Percentiles rank a stretch among this genome's conserved stretches.
phyloP scores from a whole-genome alignment of 2,797 vertebrate species.

The Trachops cirrhosus region DNA sequence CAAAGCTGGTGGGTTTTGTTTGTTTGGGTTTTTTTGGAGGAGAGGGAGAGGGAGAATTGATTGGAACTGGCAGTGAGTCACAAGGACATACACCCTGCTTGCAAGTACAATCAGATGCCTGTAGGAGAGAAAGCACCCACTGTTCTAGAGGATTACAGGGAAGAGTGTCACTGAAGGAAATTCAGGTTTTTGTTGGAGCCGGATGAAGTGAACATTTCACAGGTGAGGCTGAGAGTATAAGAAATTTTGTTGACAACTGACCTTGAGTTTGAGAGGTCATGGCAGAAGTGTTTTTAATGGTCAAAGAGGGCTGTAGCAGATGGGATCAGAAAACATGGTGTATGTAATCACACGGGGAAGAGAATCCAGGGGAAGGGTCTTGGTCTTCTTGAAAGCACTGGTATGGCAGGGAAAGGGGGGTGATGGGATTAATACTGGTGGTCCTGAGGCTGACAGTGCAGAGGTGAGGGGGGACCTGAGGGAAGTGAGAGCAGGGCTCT shows the following conservation, averaged over 20 bases:
- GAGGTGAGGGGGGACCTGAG: not conserved
- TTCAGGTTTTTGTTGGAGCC: not conserved
- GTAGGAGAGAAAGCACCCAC: not conserved
- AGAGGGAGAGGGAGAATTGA: not conserved
- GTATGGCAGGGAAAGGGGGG: not conserved
- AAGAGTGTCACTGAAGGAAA: not conserved
- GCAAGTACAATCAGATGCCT: not conserved
- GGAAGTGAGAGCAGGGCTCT: not conserved
- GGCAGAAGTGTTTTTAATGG: not conserved
- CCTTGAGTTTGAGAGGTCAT: not conserved
- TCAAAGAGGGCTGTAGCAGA: not conserved
- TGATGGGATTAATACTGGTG: not conserved
- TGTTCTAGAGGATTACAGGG: not conserved
- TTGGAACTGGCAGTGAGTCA: not conserved
- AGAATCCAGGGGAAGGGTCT: not conserved
- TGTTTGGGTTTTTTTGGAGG: not conserved
- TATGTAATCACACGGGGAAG: not conserved
- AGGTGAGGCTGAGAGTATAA: not conserved
- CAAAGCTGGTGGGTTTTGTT: not conserved
- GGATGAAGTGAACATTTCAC: slow-evolving; percentile 19
- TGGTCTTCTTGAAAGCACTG: not conserved
- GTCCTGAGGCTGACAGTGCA: not conserved
- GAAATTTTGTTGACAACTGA: not conserved
- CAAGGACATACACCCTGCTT: not conserved
- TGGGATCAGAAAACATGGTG: not conserved